Base-by-base conservation (phyloP, 1,140 invertebrate genomes). In the Aleiodes sp. region DNA sequence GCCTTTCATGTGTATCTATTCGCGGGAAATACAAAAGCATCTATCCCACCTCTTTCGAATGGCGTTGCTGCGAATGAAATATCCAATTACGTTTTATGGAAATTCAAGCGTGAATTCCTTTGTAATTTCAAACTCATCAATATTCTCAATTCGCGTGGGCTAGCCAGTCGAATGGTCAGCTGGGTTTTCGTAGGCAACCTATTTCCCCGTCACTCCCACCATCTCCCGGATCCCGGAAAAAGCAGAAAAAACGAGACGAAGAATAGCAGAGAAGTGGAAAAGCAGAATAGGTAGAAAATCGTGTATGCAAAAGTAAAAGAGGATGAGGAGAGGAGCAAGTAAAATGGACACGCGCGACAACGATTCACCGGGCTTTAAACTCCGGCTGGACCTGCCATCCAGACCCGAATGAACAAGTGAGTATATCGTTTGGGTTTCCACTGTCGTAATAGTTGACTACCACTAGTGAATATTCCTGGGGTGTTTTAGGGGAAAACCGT, bases 101-200 rank as follows among this genome's bases (percentile, higher is more conserved):
- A 63, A 69, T 62, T 46, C 59, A 63, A 69, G 41, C 60, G 67
- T 69, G 43, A 69, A 46, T 69, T 69, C 67, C 41, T 69, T 69
- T 69, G 67, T 69, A 63, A 69, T 64, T 69, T 69, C 67, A 69
- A 63, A 69, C 67, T 69, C 67, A 64, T 69, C 67, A 69, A 63
- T 69, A 69, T 69, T 69, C 67, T 63, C 16, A 62, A 68, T 68
- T 39, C 67, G 29, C 26, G 39, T 64, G 60, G 60, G 19, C 31
- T 62, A 24, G 29, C 26, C 56, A 59, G 56, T 59, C 56, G 56
- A 59, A 59, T 26, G 56, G 56, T 59, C 28, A 59, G 56, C 12
- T 33, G 28, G 26, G 14, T 29, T 29, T 59, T 59, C n/a, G 28
- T 29, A 14, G 26, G 28, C 2, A 26, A n/a, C n/a, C n/a, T n/a